Conservation (phyloP, 2,888 invertebrate species). For the Bombyx huttoni region DNA sequence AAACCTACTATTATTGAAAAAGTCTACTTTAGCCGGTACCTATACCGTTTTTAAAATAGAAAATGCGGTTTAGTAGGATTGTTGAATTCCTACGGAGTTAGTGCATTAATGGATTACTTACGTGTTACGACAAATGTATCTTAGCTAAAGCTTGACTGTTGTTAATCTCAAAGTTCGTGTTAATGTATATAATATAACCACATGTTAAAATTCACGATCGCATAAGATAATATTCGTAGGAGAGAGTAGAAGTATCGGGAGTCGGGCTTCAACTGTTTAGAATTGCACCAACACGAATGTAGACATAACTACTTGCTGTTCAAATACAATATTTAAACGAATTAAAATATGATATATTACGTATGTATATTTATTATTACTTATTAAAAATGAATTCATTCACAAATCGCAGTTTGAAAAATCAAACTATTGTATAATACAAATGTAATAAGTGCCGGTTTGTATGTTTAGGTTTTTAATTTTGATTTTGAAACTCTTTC, state of each 20-base stretch:
- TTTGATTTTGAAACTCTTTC: too few species aligned
- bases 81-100: constrained; percentile 1
- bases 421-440: too few species aligned
- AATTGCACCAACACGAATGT: constrained; percentile 65
- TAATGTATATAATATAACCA: constrained; percentile 68
- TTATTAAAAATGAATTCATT: constrained; percentile 33
- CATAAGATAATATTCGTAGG: constrained; percentile 41
- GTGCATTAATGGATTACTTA: too few species aligned
- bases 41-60: background rate
- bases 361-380: constrained; percentile 28
- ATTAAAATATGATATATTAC: constrained; percentile 27
- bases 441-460: too few species aligned
- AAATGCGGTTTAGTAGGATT: background rate
- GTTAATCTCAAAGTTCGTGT: constrained; percentile 65
- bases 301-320: constrained; percentile 48
- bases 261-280: constrained; percentile 58
- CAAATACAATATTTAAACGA: constrained; percentile 51
- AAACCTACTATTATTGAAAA: too few species aligned
- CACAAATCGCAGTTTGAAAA: constrained; percentile 7
- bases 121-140: background rate
- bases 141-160: constrained; percentile 66
- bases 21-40: too few species aligned
- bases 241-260: constrained; percentile 19
- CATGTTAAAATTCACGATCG: constrained; percentile 65
- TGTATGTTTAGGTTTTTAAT: too few species aligned